Percentiles rank a stretch among this genome's conserved stretches.
Conservation (phyloP, 2,888 invertebrate species). For the Acrobasis suavella region DNA sequence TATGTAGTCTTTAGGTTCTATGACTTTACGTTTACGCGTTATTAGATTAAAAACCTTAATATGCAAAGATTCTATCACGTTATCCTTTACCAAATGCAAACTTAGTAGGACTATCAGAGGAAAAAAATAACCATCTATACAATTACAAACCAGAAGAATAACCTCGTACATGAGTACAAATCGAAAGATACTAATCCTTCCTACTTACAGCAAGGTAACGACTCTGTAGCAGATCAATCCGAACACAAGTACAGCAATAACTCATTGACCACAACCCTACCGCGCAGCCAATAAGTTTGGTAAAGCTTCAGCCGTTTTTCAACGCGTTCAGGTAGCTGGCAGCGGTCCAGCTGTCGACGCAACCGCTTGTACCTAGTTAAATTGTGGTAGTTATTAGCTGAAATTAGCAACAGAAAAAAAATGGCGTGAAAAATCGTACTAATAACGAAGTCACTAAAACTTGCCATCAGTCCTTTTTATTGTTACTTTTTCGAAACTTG, state of each 20-base stretch:
- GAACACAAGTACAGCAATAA: conserved; percentile 1
- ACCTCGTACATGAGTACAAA: too few species aligned
- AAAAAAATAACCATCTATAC: too few species aligned
- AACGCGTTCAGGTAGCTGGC: conserved; percentile 19
- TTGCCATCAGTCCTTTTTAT: too few species aligned
- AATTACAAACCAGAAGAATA: too few species aligned
- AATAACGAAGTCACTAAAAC: too few species aligned
- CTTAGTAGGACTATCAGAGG: too few species aligned
- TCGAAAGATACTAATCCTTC: neutral
- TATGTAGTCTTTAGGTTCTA: too few species aligned
- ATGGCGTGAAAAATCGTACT: neutral
- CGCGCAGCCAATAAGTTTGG: conserved; percentile 19
- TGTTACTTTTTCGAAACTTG: too few species aligned
- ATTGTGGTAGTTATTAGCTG: neutral
- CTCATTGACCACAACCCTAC: conserved; percentile 6
- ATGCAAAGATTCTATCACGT: too few species aligned
- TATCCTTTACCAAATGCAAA: too few species aligned
- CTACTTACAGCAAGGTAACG: neutral
- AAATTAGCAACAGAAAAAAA: conserved; percentile 4
- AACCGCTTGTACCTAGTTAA: conserved; percentile 7
- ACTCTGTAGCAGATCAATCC: neutral
- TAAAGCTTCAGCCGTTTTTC: conserved; percentile 20
- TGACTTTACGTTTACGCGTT: too few species aligned
- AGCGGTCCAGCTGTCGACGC: conserved; percentile 11
- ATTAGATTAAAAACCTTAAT: too few species aligned